Evolutionary conservation across 2,888 invertebrate species (phyloP), one percentile per base, ranked within the genome.

Genomic region (Drosophila subquinaria): DNA sequence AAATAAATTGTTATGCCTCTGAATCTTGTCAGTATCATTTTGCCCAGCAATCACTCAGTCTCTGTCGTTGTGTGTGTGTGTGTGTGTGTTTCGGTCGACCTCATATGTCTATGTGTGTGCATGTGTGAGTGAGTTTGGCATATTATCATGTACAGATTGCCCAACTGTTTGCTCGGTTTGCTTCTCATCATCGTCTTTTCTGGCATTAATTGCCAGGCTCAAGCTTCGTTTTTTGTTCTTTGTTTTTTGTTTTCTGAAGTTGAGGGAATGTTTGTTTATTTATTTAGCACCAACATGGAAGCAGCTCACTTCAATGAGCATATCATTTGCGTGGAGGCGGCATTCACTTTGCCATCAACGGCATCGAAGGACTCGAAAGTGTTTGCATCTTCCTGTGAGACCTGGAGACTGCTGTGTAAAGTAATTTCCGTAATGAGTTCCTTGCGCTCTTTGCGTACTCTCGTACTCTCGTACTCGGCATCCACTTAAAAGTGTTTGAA

Each of bases 361-460:
- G 38, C 55, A 51, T 23, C 55, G 42, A 51, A 13, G 9, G 13
- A 27, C 30, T 42, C 36, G n/a, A 55, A 53, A 51, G 17, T 53
- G 47, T 62, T 63, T 38, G 23, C 48, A 8, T 42, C 48, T 35
- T 33, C 8, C 55, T 50, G n/a, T 13, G 27, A 27, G 51, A 20
- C 10, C 40, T 17, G 59, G n/a, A 53, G 51, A 38, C 55, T 68
- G 60, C 65, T 79, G 70, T 74, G 88, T 76, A 79, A 81, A 87
- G 90, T 90, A 90, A 90, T 87, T 87, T 89, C 90, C 79, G 75
- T 86, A 86, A 86, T 86, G 86, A 86, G 90, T 90, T 73, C 82
- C 57, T 65, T 83, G 45, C 62, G 60, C 83, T 68, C 61, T 63
- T 57, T 40, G 27, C 63, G 17, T 50, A 4, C 23, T 23, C 23